Percentiles rank a stretch among this genome's conserved stretches.
phyloP scores from a whole-genome alignment of 2,797 vertebrate species.

The Hypotaenidia philippensis region DNA sequence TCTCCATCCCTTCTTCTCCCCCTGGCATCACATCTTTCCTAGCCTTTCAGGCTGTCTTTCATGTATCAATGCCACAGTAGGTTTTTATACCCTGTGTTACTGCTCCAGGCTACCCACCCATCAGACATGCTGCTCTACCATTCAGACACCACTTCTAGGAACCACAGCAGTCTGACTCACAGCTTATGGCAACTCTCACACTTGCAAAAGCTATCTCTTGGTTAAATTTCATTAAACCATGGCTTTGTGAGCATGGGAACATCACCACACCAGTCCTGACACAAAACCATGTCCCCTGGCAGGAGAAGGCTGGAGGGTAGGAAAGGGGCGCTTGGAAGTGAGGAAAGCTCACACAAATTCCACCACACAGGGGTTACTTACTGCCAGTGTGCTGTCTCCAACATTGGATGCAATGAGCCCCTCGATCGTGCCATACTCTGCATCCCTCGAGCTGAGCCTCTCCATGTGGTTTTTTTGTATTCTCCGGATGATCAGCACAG shows the following conservation, averaged over 20 bases:
- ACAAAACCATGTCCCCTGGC: neutral
- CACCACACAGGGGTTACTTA: constrained; percentile 78
- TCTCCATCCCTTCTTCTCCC: neutral
- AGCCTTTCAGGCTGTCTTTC: neutral
- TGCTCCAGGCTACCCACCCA: neutral
- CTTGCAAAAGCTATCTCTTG: neutral
- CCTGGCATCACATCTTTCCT: neutral
- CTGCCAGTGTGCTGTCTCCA: constrained; percentile 96
- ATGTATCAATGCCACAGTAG: accelerated
- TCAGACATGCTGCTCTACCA: neutral
- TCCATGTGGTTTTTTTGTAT: constrained; percentile 93
- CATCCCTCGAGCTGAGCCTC: constrained; percentile 91
- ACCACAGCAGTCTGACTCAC: neutral
- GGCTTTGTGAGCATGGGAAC: neutral
- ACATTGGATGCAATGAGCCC: constrained; percentile 98
- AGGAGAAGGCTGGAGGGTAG: neutral
- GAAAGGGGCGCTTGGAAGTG: accelerated
- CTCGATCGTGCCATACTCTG: constrained; percentile 95
- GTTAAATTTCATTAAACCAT: neutral
- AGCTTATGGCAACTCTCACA: accelerated
- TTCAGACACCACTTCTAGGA: neutral
- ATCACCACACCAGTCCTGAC: neutral
- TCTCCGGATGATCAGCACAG: constrained; percentile 89
- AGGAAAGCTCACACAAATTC: neutral
- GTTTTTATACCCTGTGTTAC: neutral